phyloP scores from a whole-genome alignment of 2,888 invertebrate species.

The Dromius quadrimaculatus region DNA sequence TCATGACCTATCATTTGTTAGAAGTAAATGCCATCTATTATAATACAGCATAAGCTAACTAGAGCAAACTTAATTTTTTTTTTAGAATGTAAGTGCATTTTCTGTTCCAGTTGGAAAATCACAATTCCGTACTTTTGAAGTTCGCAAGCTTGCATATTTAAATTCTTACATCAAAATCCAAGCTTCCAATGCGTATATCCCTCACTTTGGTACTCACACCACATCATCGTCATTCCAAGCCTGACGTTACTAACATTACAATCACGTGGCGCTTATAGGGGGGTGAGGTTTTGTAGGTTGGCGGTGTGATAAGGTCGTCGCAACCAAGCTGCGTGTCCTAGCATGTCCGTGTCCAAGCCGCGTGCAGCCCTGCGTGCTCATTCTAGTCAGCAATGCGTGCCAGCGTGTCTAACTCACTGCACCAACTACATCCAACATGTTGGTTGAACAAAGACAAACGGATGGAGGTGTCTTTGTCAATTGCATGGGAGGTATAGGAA shows the following conservation, averaged over 20 bases:
- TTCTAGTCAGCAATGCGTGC: no score
- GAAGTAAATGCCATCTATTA: no score
- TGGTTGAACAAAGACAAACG: neutral
- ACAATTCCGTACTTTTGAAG: no score
- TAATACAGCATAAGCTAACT: no score
- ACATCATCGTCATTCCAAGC: neutral
- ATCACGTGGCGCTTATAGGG: neutral
- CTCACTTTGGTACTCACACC: neutral
- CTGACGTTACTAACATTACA: conserved; percentile 1
- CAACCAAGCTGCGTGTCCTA: conserved; percentile 20
- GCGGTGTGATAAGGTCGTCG: conserved; percentile 32
- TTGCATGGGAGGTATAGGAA: neutral
- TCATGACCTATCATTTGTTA: no score
- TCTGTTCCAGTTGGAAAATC: no score
- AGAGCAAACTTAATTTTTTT: no score
- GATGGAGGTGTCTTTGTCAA: neutral
- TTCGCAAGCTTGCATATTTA: no score
- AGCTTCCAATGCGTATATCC: neutral
- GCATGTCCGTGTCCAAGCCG: no score
- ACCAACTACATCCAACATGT: neutral
- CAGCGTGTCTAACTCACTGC: neutral
- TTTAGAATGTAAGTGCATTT: no score
- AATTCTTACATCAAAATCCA: neutral
- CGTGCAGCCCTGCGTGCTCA: conserved; percentile 16
- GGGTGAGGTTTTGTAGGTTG: neutral